phyloP scores from a whole-genome alignment of 1,140 invertebrate species.

The Liolophura sinensis region DNA sequence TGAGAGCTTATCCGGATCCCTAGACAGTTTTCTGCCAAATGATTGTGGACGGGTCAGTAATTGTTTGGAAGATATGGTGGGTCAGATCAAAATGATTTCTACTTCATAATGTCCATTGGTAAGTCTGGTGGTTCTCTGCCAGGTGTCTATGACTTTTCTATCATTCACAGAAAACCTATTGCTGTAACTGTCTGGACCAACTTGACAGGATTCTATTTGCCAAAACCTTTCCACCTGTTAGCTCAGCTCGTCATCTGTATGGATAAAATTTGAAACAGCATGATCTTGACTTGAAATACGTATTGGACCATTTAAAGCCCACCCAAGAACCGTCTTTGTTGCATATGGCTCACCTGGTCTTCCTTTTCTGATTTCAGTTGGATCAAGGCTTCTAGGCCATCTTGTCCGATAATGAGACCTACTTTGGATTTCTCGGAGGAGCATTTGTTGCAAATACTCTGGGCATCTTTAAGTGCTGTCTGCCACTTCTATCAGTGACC shows the following conservation, averaged over 20 bases:
- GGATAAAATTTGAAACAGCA: background rate
- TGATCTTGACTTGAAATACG: background rate
- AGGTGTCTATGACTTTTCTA: background rate
- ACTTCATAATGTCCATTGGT: constrained; percentile 1
- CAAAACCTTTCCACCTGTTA: background rate
- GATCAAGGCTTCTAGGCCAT: too few species aligned
- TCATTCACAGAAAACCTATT: background rate
- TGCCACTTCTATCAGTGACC: too few species aligned
- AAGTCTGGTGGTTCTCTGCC: background rate
- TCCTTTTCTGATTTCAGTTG: too few species aligned
- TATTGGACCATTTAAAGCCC: too few species aligned
- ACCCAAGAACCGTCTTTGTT: too few species aligned
- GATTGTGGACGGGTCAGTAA: background rate
- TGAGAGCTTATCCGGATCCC: background rate
- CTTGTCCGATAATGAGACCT: too few species aligned
- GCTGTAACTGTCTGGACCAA: background rate
- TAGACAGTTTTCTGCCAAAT: background rate
- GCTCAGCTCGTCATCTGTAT: background rate
- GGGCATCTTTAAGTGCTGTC: too few species aligned
- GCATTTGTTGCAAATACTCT: too few species aligned
- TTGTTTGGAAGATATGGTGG: constrained; percentile 2
- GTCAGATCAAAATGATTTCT: background rate
- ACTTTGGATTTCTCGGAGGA: too few species aligned
- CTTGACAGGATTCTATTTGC: background rate
- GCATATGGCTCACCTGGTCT: too few species aligned